A percentile compares a stretch with the other conserved stretches of the same genome.
Conservation (phyloP, 1,140 invertebrate species). For the Stegodyphus mimosarum region DNA sequence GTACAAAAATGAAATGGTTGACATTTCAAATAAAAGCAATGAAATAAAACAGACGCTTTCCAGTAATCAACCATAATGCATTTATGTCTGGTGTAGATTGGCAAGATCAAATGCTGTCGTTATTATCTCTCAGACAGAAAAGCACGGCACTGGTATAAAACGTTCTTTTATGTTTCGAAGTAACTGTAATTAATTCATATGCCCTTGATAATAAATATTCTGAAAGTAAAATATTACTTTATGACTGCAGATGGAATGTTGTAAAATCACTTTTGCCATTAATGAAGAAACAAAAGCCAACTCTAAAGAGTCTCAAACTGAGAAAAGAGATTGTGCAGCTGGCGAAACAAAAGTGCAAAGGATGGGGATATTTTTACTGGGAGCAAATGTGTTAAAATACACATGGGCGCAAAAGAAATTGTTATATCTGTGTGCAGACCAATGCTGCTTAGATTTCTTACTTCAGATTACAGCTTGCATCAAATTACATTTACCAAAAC, state of each 20-base stretch:
- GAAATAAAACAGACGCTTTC: slow-evolving; percentile 1
- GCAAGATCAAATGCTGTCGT: too few relatives aligned
- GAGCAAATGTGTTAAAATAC: too few relatives aligned
- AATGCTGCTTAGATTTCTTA: too few relatives aligned
- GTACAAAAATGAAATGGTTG: slow-evolving; percentile 21
- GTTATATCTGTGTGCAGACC: too few relatives aligned
- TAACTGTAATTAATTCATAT: not conserved
- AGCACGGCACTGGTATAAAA: not conserved
- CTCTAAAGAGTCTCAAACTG: not conserved
- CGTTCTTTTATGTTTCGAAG: not conserved
- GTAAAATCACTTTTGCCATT: slow-evolving; percentile 12
- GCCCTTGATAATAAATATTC: not conserved
- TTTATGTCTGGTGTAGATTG: not conserved
- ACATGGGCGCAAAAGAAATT: too few relatives aligned
- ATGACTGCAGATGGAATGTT: not conserved
- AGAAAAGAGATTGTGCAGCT: slow-evolving; percentile 64
- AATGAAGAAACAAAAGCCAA: not conserved
- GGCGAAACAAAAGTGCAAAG: not conserved
- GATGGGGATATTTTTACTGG: too few relatives aligned
- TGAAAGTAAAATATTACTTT: not conserved
- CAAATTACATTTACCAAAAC: too few relatives aligned
- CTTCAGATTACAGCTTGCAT: too few relatives aligned
- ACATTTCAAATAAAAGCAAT: slow-evolving; percentile 11
- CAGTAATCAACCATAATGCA: not conserved
- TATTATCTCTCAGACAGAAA: too few relatives aligned